These are phyloP conservation scores for Drosophila pruinosa DNA, from an alignment of 1,140 invertebrate species.

Conservation along the genomic window DNA sequence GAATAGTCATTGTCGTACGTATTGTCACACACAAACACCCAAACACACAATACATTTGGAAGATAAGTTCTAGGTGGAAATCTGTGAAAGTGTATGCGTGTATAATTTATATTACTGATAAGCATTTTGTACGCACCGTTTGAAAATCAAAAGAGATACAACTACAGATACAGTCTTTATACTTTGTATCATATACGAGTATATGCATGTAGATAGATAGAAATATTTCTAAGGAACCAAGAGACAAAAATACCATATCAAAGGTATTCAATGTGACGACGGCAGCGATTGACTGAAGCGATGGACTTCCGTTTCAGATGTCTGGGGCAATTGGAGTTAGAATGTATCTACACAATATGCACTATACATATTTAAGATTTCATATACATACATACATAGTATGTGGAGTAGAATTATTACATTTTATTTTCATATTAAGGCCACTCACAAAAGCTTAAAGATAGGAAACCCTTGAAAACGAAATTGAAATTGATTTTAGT, in stretches of 20 bases:
- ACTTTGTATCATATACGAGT: too few species aligned
- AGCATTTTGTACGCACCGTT: conserved; percentile 34
- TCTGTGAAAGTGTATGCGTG: neutral
- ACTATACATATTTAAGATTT: too few species aligned
- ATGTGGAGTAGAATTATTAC: too few species aligned
- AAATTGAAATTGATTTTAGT: too few species aligned
- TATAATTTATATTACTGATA: conserved; percentile 70
- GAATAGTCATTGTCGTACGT: conserved; percentile 39
- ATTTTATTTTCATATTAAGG: too few species aligned
- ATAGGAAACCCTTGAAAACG: too few species aligned
- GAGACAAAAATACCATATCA: neutral
- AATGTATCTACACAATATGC: too few species aligned
- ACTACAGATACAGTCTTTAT: neutral
- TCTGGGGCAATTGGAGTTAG: too few species aligned
- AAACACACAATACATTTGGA: neutral
- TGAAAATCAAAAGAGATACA: conserved; percentile 39
- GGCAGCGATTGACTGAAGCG: too few species aligned
- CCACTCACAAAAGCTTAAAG: too few species aligned
- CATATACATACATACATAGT: too few species aligned
- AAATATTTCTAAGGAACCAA: neutral
- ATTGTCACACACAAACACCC: conserved; percentile 4
- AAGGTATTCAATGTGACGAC: too few species aligned
- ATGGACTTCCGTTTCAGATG: conserved; percentile 15
- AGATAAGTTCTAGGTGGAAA: conserved; percentile 23
- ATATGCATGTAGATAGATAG: neutral